These are phyloP conservation scores for Capra hircus DNA, from an alignment of 2,113 vertebrate genomes.

Conservation along the genomic window DNA sequence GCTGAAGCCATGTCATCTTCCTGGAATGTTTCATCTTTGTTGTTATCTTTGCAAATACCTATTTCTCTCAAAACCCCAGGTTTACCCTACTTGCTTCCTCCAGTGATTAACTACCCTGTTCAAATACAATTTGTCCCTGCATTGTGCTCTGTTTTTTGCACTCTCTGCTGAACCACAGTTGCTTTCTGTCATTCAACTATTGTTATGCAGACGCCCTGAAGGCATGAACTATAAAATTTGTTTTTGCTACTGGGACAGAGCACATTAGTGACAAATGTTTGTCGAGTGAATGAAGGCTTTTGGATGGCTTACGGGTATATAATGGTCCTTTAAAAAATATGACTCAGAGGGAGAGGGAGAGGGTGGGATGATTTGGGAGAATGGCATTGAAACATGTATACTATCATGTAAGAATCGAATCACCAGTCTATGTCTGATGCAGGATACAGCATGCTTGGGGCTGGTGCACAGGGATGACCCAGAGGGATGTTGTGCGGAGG, in stretches of 20 bases:
- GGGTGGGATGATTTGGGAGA: no score
- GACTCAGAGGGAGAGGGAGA: no score
- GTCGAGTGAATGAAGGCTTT: neutral
- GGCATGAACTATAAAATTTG: neutral
- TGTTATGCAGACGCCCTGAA: neutral
- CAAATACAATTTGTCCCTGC: neutral
- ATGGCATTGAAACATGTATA: no score
- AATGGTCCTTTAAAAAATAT: neutral
- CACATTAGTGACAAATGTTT: neutral
- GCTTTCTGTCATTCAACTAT: neutral
- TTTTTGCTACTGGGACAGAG: neutral
- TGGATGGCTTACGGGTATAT: neutral
- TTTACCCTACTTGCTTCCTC: neutral
- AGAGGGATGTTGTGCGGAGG: no score
- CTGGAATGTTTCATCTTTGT: neutral
- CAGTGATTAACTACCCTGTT: neutral
- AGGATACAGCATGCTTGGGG: no score
- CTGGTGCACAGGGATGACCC: no score
- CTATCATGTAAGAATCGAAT: no score
- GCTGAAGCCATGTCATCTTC: neutral
- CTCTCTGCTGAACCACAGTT: neutral
- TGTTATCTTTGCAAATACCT: neutral
- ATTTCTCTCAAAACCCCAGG: neutral
- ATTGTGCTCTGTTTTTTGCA: neutral
- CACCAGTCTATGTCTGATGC: no score